A percentile compares a stretch with the other conserved stretches of the same genome.
Conservation (phyloP, 37 sponge, comb jelly and placozoan genomes). For the Haliclona indistincta region DNA sequence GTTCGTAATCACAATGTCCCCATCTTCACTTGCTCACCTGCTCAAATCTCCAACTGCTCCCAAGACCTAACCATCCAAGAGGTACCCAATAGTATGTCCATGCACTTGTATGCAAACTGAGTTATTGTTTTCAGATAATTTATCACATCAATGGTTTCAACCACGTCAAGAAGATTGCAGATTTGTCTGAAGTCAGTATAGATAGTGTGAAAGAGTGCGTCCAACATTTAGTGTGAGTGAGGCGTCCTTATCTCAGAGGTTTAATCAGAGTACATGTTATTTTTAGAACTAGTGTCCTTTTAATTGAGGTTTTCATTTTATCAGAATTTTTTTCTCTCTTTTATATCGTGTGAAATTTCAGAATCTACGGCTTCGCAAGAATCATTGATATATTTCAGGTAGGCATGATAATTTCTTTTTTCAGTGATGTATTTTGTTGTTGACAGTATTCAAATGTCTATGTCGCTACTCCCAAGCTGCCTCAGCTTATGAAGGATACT, state of each 20-base stretch:
- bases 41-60: conserved; percentile 26
- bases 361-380: conserved; percentile 58
- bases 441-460: conserved; percentile 81
- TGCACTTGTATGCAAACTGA: background rate
- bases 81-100: conserved; percentile 24
- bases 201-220: conserved; percentile 65
- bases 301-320: background rate
- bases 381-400: conserved; percentile 83
- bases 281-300: background rate
- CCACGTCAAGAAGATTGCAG: conserved; percentile 74
- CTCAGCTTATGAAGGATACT: conserved; percentile 34
- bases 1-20: conserved; percentile 73
- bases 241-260: background rate
- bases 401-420: background rate
- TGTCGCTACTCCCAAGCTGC: conserved; percentile 57
- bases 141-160: conserved; percentile 81
- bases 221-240: conserved; percentile 81
- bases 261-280: background rate
- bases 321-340: background rate
- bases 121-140: conserved; percentile 48
- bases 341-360: no score
- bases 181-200: conserved; percentile 64
- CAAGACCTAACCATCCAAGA: conserved; percentile 79
- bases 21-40: conserved; percentile 56
- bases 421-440: background rate